Base-by-base conservation (phyloP, 2,888 invertebrate species). In the Clanis bilineata region DNA sequence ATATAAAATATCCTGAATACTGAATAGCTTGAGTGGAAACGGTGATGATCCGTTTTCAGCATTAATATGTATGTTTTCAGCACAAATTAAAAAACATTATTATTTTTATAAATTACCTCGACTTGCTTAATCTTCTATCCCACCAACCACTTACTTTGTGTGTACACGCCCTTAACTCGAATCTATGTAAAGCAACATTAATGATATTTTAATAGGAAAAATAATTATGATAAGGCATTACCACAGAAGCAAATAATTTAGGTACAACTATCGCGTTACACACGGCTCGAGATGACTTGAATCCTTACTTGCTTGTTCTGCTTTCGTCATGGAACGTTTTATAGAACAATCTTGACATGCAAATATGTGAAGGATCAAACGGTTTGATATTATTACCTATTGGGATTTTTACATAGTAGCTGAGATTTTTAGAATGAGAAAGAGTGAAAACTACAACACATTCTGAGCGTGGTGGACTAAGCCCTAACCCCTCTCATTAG, bases 151-250 rank as follows among this genome's bases (percentile, higher is more conserved):
- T 23, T 4, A n/a, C 44, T 23, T 23, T 0, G 22, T 10, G 23
- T 23, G 44, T 4, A 45, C 44, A 23, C n/a, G 22, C 12, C 44
- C 4, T 12, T 43, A 44, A 12, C 22, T 12, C 3, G 21, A 10
- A 15, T n/a, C 44, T 23, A 45, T 45, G 23, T 45, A 45, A 44
- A 23, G 44, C 44, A 9, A 22, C 12, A 22, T 45, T 45, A 45
- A 45, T 45, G 23, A 22, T 12, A 23, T 45, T 45, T 45, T 45
- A 45, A 45, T 45, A 45, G 23, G 44, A 45, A 45, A 45, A 45
- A 45, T 45, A 12, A 5, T 45, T 45, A 23, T 45, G 12, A 21
- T n/a, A 44, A 23, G 22, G n/a, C 44, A 4, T 44, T 44, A 44
- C 22, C n/a, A n/a, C n/a, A n/a, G n/a, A n/a, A n/a, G n/a, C n/a